Base-by-base conservation (phyloP, 2,888 invertebrate species). In the Rutpela maculata region DNA sequence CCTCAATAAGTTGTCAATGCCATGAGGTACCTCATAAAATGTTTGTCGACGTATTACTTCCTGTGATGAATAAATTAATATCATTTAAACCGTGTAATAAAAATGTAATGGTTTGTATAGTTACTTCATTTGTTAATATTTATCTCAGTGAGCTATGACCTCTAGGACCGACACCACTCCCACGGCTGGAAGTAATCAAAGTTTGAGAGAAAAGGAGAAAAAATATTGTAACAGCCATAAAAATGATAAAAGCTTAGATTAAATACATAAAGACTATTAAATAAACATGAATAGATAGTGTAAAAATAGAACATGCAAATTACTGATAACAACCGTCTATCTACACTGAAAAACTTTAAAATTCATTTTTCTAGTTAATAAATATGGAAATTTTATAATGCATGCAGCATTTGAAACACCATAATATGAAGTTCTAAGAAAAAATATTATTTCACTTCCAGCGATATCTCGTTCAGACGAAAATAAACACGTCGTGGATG, bases 291-390 rank as follows among this genome's bases (percentile, higher is more conserved):
- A 56, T 11, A 38, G 18, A 43, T 38, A 67, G 31, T n/a, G 26
- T 26, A 67, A 50, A 67, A 67, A 67, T 67, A 22, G 22, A 55
- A 35, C 62, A n/a, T 35, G 35, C 22, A 59, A 59, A 59, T 22
- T 15, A 43, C 43, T 67, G 67, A 67, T 65, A 65, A 65, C 22
- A 56, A 17, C 22, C 19, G 1, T 19, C 17, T 26, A 56, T 22
- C 26, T n/a, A 67, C 31, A 19, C 9, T 12, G 31, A 26, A 67
- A 22, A 19, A 59, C 22, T 59, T 59, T 12, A 59, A 19, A 59
- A 59, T 12, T 18, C 57, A 18, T 18, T 57, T 57, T 57, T 11
- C 7, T 17, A 7, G 31, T 9, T 35, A 9, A 35, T 7, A 35
- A 35, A 19, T 57, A 18, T 19, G 10, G 57, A 57, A 57, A 43